Evolutionary conservation across 2,797 vertebrate genomes (phyloP), one percentile per base, ranked within the genome.

Genomic region (Pipistrellus nathusii): DNA sequence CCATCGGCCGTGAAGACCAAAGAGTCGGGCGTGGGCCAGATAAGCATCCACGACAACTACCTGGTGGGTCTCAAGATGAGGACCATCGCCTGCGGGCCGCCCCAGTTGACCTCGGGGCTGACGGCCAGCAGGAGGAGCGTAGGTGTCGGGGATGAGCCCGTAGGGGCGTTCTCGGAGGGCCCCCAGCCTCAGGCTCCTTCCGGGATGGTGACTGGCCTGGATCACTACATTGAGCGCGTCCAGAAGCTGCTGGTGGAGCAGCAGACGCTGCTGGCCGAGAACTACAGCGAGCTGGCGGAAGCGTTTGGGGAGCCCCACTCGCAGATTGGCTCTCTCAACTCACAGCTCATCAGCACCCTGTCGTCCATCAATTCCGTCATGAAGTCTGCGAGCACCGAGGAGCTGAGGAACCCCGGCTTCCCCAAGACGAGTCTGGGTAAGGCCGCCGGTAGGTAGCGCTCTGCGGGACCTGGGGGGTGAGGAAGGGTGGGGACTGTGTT

Each of bases 311-410:
- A 99, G 94, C 99, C 99, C 1, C 98, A 99, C 92, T 98, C 99
- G 51, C 99, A 99, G 97, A 99, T 99, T n/a, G 99, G 99, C 4
- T 99, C 99, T 92, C 99, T 99, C 86, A 99, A 99, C 98, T 99
- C 99, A 0, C 99, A 99, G 96, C 99, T 99, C 96, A 99, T 99
- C 96, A 99, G 98, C 98, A 99, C 99, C 2, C 98, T 99, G 0
- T 99, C 99, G 0, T 99, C 99, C 83, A 99, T 99, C 97, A 99
- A 99, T 97, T 99, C 99, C 0, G 99, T 99, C 93, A 99, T 99
- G 99, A 99, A 99, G 97, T 99, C 98, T 0, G 98, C 99, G 55
- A 99, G 99, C 77, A 96, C 97, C 0, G 99, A 99, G 95, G 99
- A 99, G 80, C 98, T 99, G 85, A 96, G 77, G 76, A 98, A 82